Conservation (phyloP, 1,140 invertebrate species). For the Potamilus streckersoni region DNA sequence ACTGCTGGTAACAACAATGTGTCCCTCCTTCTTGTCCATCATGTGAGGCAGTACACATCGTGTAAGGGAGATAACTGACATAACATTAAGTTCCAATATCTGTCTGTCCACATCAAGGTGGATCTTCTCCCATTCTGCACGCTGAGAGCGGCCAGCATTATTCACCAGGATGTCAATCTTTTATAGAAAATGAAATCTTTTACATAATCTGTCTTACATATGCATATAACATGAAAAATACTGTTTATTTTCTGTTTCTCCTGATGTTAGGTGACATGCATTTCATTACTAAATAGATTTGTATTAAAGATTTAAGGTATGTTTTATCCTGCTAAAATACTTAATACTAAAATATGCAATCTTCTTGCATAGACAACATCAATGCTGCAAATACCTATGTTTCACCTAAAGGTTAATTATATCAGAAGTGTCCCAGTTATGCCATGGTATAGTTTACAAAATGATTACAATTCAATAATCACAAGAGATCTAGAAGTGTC, state of each 20-base stretch:
- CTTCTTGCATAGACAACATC: background rate
- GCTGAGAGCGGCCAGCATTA: conserved; percentile 77
- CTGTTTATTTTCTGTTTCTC: background rate
- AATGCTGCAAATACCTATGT: too few species aligned
- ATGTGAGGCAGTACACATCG: conserved; percentile 65
- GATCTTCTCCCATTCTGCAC: conserved; percentile 82
- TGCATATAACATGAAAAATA: background rate
- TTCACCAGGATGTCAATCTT: conserved; percentile 68
- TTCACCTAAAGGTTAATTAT: too few species aligned
- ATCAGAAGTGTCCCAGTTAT: too few species aligned
- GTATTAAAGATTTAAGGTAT: background rate
- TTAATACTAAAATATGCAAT: background rate
- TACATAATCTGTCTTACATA: background rate
- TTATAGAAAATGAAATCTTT: background rate
- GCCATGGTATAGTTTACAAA: too few species aligned
- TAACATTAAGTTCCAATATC: conserved; percentile 86
- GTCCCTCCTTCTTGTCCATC: conserved; percentile 61
- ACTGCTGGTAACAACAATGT: conserved; percentile 67
- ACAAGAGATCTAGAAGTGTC: too few species aligned
- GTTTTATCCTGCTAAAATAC: background rate
- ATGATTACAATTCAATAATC: too few species aligned
- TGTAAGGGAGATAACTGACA: conserved; percentile 78
- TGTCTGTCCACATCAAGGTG: conserved; percentile 81
- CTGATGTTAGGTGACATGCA: background rate
- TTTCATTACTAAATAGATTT: background rate